Evolutionary conservation across 2,888 invertebrate species (phyloP), one percentile per base, ranked within the genome.

Genomic region (Meliscaeva auricollis): DNA sequence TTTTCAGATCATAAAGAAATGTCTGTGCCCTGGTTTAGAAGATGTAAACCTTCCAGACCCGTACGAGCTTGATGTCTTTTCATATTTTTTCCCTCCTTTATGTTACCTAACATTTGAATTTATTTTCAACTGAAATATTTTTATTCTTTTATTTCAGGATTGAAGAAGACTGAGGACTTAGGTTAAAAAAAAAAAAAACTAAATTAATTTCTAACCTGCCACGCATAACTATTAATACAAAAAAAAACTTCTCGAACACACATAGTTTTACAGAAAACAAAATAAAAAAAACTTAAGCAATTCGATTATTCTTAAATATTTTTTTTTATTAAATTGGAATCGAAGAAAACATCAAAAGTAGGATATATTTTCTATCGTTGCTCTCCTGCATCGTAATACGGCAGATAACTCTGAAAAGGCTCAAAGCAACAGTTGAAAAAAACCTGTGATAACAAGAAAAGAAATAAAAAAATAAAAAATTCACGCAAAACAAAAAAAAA

Each of bases 81-180:
- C n/a, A n/a, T n/a, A n/a, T n/a, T n/a, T n/a, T n/a, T n/a, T n/a
- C n/a, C n/a, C n/a, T n/a, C n/a, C n/a, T n/a, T n/a, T n/a, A n/a
- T 46, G 15, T 46, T 4, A 17, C 15, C 2, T 46, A 17, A 17
- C 15, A 46, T 46, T 15, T 46, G 15, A 3, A 17, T 46, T 6
- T 46, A 46, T 17, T 46, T 46, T 17, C 17, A 15, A 44, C 3
- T 48, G 11, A 9, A 48, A 20, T 11, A n/a, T 58, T 66, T 87
- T 84, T 73, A 2, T 30, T 15, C 79, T n/a, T 62, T 87, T 44
- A 66, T 88, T 89, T 74, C 88, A 89, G 90, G 89, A 90, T 90
- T 89, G 88, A 87, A 90, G 89, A 90, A 90, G 90, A 90, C 90
- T 90, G 90, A 90, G 88, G 89, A 88, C 74, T 87, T 88, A 88